phyloP scores from a whole-genome alignment of 2,888 invertebrate genomes.

The Ormyrus thymus region DNA sequence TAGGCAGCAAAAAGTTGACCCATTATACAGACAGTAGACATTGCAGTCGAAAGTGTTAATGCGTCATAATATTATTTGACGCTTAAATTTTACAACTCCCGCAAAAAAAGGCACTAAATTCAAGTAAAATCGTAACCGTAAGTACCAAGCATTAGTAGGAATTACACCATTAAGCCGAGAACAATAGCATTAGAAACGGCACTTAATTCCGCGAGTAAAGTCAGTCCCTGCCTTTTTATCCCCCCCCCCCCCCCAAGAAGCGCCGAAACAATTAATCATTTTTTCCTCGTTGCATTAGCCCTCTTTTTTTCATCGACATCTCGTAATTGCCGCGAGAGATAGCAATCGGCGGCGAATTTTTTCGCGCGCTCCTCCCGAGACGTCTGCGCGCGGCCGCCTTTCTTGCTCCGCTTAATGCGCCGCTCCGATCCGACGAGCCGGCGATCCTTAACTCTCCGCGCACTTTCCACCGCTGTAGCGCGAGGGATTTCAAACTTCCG shows the following conservation, averaged over 20 bases:
- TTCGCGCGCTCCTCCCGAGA: slow-evolving; percentile 1
- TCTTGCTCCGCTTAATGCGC: slow-evolving; percentile 20
- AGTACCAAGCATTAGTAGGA: no score
- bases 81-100: no score
- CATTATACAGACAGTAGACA: no score
- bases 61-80: no score
- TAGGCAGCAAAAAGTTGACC: no score
- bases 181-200: no score
- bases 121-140: no score
- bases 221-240: neutral
- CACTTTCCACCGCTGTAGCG: slow-evolving; percentile 2
- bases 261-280: neutral
- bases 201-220: no score
- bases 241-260: neutral
- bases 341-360: slow-evolving; percentile 33
- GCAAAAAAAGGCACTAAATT: no score
- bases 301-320: neutral
- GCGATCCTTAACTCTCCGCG: slow-evolving; percentile 23
- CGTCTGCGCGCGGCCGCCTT: neutral
- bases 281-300: slow-evolving; percentile 4
- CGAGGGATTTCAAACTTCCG: slow-evolving; percentile 39
- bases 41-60: no score
- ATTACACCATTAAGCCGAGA: no score
- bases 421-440: slow-evolving; percentile 7
- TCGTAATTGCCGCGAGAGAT: slow-evolving; percentile 31